These are phyloP conservation scores for Linnaemya tessellans DNA, from an alignment of 2,888 invertebrate genomes.

Conservation along the genomic window DNA sequence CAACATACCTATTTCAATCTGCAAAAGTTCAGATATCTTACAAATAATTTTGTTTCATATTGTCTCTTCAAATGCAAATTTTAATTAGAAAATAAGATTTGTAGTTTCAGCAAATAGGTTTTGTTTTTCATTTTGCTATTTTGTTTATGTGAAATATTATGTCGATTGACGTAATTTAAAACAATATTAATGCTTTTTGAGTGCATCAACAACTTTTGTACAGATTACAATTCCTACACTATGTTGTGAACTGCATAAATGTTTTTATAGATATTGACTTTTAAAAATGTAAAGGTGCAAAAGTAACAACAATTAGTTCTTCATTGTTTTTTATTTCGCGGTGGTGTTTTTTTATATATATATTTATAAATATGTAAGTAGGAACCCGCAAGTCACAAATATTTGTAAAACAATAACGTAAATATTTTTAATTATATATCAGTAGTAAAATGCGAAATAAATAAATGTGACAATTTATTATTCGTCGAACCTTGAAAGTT, in stretches of 20 bases:
- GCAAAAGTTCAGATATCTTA: too few relatives aligned
- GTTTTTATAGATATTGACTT: not conserved
- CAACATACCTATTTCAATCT: too few relatives aligned
- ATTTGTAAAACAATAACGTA: not conserved
- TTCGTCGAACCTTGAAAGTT: not conserved
- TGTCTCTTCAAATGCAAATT: too few relatives aligned
- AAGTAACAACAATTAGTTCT: not conserved
- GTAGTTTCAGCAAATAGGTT: too few relatives aligned
- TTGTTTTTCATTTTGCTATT: too few relatives aligned
- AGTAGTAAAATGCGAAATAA: not conserved
- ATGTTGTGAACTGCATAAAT: not conserved
- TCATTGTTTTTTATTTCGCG: not conserved
- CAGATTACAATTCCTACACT: too few relatives aligned
- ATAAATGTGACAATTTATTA: not conserved
- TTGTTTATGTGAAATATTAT: too few relatives aligned
- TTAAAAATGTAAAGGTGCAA: not conserved
- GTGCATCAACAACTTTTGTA: too few relatives aligned
- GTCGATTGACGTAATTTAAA: too few relatives aligned
- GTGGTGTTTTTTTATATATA: not conserved
- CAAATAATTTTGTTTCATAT: too few relatives aligned
- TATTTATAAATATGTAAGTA: not conserved
- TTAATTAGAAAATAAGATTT: too few relatives aligned
- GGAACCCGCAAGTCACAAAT: not conserved
- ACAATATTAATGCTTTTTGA: too few relatives aligned
- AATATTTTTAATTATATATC: not conserved